Percentiles rank a stretch among this genome's conserved stretches.
These are phyloP conservation scores for Eriosoma lanigerum DNA, from an alignment of 1,140 invertebrate genomes.

Conservation along the genomic window DNA sequence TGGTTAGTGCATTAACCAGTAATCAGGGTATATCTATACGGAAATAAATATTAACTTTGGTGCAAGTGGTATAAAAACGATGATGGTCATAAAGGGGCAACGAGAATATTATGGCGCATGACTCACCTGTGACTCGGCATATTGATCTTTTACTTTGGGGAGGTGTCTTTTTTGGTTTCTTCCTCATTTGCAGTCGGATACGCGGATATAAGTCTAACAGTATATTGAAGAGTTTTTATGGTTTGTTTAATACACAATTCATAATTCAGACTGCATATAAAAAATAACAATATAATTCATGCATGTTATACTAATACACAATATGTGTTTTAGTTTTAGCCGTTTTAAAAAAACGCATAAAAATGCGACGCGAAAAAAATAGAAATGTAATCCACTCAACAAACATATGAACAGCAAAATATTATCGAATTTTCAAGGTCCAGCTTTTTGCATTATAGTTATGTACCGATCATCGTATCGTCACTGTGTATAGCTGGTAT, in stretches of 20 bases:
- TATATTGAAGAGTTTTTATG: neutral
- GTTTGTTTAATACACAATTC: neutral
- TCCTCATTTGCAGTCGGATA: neutral
- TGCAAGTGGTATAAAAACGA: neutral
- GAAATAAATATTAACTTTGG: no score
- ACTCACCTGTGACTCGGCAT: slow-evolving; percentile 38
- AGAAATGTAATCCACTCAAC: neutral
- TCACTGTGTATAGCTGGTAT: neutral
- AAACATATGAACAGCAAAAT: slow-evolving; percentile 19
- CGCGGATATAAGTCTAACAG: no score
- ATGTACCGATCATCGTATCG: neutral
- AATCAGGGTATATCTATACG: no score
- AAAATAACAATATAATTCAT: no score
- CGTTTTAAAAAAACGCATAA: no score
- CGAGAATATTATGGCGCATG: slow-evolving; percentile 11
- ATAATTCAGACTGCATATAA: no score
- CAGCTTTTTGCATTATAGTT: slow-evolving; percentile 14
- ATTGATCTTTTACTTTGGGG: slow-evolving; percentile 44
- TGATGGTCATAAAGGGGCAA: slow-evolving; percentile 10
- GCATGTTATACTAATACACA: no score
- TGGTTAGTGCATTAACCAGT: no score
- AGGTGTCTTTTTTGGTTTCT: slow-evolving; percentile 26
- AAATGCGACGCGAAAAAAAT: neutral
- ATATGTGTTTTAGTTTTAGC: no score
- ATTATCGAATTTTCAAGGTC: slow-evolving; percentile 45